Evolutionary conservation across 2,797 vertebrate genomes (phyloP).

Genomic region (Enteromius paludinosus): DNA sequence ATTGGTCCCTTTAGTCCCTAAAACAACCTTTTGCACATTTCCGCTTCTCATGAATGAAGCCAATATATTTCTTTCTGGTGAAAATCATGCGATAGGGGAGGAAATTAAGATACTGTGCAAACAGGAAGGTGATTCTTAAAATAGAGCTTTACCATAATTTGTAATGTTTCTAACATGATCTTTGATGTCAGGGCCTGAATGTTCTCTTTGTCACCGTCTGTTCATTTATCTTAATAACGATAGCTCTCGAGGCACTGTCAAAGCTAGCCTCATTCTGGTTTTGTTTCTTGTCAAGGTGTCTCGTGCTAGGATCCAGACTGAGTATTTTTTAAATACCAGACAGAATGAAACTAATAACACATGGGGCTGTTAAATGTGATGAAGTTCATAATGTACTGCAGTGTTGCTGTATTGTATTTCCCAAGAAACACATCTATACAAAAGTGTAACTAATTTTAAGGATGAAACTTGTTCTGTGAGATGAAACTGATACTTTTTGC

Average conservation of each 20-base stretch:
- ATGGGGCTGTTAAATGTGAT: background rate
- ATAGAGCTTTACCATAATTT: slow-evolving; percentile 2
- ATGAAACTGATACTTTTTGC: background rate
- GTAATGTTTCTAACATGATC: background rate
- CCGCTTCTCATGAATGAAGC: background rate
- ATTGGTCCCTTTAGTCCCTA: background rate
- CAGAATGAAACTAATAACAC: background rate
- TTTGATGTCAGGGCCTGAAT: background rate
- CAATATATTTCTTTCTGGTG: background rate
- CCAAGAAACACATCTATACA: background rate
- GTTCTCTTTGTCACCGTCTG: background rate
- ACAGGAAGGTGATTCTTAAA: slow-evolving; percentile 14
- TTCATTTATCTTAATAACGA: slow-evolving; percentile 19
- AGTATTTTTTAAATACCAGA: background rate
- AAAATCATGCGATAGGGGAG: background rate
- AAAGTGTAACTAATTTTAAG: background rate
- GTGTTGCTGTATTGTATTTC: background rate
- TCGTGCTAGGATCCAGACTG: background rate
- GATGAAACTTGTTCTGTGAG: background rate
- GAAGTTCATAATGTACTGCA: background rate
- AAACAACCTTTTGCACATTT: background rate
- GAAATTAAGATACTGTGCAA: background rate
- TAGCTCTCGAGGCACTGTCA: background rate
- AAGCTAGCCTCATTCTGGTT: background rate
- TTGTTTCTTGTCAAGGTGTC: slow-evolving; percentile 4